Base-by-base conservation (phyloP, 2,113 vertebrate genomes). In the Origma solitaria region DNA sequence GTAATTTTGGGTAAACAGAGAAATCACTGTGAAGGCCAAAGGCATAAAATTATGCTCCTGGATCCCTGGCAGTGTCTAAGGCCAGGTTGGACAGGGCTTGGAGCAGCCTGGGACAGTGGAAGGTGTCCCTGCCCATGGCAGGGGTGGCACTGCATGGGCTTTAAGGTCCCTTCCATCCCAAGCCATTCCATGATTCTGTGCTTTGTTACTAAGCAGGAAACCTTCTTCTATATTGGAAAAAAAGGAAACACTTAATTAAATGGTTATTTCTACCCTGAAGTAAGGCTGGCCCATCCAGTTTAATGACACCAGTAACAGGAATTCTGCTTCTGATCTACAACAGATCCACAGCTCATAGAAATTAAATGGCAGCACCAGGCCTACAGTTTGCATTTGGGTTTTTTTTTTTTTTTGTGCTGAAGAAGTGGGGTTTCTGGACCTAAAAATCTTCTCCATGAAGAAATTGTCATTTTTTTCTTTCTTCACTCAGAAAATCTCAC, bases 11-110 rank as follows among this genome's bases (percentile, higher is more conserved):
- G 13, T 50, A 76, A 86, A 64, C 31, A 73, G 72, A 57, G 61
- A 80, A 42, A 17, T 33, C 22, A 57, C 25, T 56, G 19, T 28
- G 57, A 83, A 80, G n/a, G 16, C 16, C 62, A 81, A 77, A 80
- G 42, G 25, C 37, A 77, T 15, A 57, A n/a, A 57, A 53, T 57
- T 31, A 69, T 70, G 35, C 7, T 27, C 6, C 15, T 45, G 45
- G 45, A 49, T 62, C 2, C 18, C 18, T 83, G 31, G 40, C 33
- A 62, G 18, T 23, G 62, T 54, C 2, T 38, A n/a, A 68, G 14
- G 13, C 20, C n/a, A 49, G 31, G 12, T 5, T 77, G 40, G 47
- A 61, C 0, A 0, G n/a, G 40, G 22, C 10, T 83, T 54, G 56
- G 42, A 90, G 22, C 31, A 69, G 2, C 12, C 35, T 76, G 40